Conservation (phyloP, 2,113 vertebrate species). For the Phylloscopus trochiloides region DNA sequence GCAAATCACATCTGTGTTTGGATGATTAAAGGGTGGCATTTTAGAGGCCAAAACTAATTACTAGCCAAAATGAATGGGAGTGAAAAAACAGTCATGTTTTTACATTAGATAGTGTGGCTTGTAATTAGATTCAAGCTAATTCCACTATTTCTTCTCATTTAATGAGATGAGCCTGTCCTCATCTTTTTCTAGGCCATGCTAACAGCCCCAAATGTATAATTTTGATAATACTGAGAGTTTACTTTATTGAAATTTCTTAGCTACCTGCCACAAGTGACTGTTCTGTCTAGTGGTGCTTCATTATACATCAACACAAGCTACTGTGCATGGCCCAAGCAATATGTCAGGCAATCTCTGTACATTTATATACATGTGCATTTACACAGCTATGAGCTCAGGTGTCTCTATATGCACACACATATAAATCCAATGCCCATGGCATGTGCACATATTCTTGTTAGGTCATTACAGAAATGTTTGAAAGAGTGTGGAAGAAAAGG, state of each 20-base stretch:
- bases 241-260: conserved; percentile 96
- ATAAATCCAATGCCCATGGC: not conserved
- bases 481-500: not conserved
- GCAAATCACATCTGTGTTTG: conserved; percentile 99
- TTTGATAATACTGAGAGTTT: conserved; percentile 97
- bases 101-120: conserved; percentile 99
- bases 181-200: conserved; percentile 89
- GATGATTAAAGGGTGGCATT: conserved; percentile 99
- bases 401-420: not conserved
- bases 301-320: conserved; percentile 71
- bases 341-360: not conserved
- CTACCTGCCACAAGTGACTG: conserved; percentile 95
- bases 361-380: not conserved
- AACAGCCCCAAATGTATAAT: conserved; percentile 97
- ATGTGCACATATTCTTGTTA: not conserved
- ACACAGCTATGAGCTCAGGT: not conserved
- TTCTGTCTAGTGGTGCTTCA: conserved; percentile 88
- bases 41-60: conserved; percentile 99
- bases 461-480: not conserved
- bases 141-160: conserved; percentile 99
- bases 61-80: conserved; percentile 99
- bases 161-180: conserved; percentile 99
- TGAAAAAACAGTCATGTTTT: conserved; percentile 99
- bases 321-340: conserved; percentile 40
- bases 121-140: conserved; percentile 99